Conservation (phyloP, 2,797 vertebrate genomes). For the Falco columbarius region DNA sequence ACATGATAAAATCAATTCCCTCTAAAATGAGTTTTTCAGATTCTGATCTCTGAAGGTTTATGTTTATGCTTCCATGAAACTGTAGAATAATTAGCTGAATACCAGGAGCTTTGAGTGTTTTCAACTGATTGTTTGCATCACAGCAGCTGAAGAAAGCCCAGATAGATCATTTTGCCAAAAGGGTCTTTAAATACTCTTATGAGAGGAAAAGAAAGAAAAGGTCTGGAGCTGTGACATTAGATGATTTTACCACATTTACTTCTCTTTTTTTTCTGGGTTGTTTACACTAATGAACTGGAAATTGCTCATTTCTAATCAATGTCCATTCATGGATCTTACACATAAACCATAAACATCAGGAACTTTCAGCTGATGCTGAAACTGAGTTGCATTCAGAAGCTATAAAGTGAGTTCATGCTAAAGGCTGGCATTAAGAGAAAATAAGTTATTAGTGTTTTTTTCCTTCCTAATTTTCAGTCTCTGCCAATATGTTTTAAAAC, state of each 20-base stretch:
- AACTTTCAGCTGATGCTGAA: background rate
- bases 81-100: background rate
- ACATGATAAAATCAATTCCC: background rate
- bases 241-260: background rate
- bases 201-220: background rate
- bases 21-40: background rate
- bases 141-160: background rate
- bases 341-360: background rate
- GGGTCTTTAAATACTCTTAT: background rate
- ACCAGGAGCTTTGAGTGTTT: background rate
- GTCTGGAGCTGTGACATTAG: background rate
- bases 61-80: background rate
- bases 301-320: background rate
- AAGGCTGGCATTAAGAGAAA: background rate
- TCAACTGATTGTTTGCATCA: background rate
- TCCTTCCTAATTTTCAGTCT: background rate
- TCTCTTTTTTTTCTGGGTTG: background rate
- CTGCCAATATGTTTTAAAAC: background rate
- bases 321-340: background rate
- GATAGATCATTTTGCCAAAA: background rate
- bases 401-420: background rate
- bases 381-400: background rate
- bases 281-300: background rate
- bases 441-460: background rate
- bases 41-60: background rate